Conservation (phyloP, 2,113 vertebrate genomes). For the Psittacus erithacus region DNA sequence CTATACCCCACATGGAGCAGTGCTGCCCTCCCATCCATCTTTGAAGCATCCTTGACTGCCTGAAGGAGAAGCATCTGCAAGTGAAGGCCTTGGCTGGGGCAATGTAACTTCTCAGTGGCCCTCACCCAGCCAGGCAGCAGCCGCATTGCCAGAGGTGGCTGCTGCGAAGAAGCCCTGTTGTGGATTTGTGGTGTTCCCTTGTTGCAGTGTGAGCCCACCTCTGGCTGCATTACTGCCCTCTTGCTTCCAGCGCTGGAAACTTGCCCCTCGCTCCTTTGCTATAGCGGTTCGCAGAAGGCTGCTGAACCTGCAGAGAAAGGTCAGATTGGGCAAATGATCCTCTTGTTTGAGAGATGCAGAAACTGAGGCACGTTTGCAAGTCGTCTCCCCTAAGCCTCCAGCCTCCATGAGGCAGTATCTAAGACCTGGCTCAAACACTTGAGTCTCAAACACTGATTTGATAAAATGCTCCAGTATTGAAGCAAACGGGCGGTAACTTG, state of each 20-base stretch:
- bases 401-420: neutral
- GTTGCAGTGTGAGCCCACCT: neutral
- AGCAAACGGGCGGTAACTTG: neutral
- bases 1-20: neutral
- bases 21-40: conserved; percentile 8
- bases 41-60: conserved; percentile 18
- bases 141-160: neutral
- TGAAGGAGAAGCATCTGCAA: conserved; percentile 20
- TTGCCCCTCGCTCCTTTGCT: neutral
- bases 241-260: neutral
- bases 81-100: neutral
- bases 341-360: neutral
- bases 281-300: neutral
- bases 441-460: neutral
- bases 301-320: neutral
- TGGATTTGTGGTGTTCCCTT: neutral
- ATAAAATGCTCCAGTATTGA: neutral
- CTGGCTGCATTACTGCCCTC: neutral
- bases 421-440: neutral
- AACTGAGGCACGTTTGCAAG: neutral
- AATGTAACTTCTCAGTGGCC: neutral
- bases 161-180: neutral
- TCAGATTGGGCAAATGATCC: neutral
- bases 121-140: conserved; percentile 6
- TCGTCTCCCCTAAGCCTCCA: neutral